These are phyloP conservation scores for Zalophus californianus DNA, from an alignment of 2,797 vertebrate genomes.

Conservation along the genomic window DNA sequence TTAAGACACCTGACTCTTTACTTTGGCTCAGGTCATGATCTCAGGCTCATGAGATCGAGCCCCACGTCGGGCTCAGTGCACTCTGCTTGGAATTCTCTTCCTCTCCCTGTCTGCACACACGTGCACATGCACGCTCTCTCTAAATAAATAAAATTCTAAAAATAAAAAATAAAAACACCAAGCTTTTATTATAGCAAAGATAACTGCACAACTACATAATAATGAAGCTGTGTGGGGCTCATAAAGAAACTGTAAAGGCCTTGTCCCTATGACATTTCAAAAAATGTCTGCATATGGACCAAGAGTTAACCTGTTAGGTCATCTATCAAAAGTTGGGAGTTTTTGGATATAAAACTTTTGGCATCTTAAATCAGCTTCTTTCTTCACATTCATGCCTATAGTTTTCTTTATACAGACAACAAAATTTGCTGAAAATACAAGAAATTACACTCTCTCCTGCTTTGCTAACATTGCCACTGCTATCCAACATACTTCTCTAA, in stretches of 20 bases:
- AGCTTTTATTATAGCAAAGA: not conserved
- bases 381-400: not conserved
- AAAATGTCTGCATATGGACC: not conserved
- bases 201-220: accelerated
- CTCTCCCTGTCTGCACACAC: too few species aligned
- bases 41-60: not conserved
- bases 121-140: too few species aligned
- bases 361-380: not conserved
- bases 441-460: not conserved
- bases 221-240: not conserved
- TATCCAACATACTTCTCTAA: not conserved
- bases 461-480: not conserved
- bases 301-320: not conserved
- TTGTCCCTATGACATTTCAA: not conserved
- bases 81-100: too few species aligned
- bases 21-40: not conserved
- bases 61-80: not conserved
- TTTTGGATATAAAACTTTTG: not conserved
- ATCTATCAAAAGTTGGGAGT: not conserved
- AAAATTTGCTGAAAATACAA: not conserved
- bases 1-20: not conserved
- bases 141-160: not conserved
- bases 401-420: not conserved
- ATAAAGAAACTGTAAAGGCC: not conserved
- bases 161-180: not conserved